Conservation (phyloP, 2,113 vertebrate genomes). For the Cyprinodon brontotheroides region DNA sequence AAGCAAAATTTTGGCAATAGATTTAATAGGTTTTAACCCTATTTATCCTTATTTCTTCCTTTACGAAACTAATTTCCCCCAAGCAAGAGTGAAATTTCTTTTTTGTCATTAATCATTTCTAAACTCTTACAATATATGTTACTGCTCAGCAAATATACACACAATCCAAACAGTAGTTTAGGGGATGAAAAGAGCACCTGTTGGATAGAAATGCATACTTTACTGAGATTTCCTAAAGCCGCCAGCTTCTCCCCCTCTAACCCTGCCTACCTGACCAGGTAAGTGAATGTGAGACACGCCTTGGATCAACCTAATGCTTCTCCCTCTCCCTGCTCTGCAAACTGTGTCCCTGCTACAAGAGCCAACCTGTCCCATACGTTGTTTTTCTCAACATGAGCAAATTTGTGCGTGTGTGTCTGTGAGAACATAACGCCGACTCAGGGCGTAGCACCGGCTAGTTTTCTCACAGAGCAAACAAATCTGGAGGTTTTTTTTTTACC, state of each 20-base stretch:
- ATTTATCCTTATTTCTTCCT: no score
- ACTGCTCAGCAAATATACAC: no score
- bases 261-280: constrained; percentile 79
- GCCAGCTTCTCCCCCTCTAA: constrained; percentile 3
- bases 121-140: no score
- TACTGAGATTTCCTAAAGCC: constrained; percentile 5
- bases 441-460: constrained; percentile 65
- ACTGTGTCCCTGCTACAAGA: constrained; percentile 91
- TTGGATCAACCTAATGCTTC: constrained; percentile 95
- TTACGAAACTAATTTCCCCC: no score
- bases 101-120: no score
- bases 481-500: constrained; percentile 69
- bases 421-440: constrained; percentile 14
- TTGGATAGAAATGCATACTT: background rate
- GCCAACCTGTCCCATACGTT: constrained; percentile 84
- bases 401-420: constrained; percentile 21
- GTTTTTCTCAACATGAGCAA: constrained; percentile 55
- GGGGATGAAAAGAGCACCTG: background rate
- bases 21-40: no score
- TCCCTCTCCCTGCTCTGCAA: constrained; percentile 84
- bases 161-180: background rate
- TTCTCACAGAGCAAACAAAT: constrained; percentile 74
- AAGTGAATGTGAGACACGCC: constrained; percentile 91
- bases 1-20: no score
- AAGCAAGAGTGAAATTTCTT: no score